Conservation (phyloP, 1,140 invertebrate species). For the Rhizoglyphus robini region DNA sequence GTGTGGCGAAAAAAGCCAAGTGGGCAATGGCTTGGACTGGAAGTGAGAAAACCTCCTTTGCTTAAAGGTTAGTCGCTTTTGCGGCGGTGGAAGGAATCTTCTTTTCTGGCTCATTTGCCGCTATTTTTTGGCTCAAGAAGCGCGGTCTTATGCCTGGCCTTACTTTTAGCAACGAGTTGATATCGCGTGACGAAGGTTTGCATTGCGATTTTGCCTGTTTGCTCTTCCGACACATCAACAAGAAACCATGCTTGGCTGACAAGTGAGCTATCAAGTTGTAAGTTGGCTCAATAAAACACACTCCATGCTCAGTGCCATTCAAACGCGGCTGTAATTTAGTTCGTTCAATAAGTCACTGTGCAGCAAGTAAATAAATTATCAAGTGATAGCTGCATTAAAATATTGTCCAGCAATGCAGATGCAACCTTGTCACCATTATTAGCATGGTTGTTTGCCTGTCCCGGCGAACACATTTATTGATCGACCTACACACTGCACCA, state of each 20-base stretch:
- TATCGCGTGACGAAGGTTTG: constrained; percentile 94
- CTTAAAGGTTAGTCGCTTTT: constrained; percentile 89
- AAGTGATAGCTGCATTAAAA: too few relatives aligned
- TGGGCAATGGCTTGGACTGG: constrained; percentile 86
- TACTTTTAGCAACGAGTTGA: constrained; percentile 97
- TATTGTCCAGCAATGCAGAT: too few relatives aligned
- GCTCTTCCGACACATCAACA: constrained; percentile 83
- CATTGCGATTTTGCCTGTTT: constrained; percentile 98
- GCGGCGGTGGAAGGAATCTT: constrained; percentile 98
- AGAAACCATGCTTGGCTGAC: constrained; percentile 79
- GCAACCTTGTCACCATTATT: too few relatives aligned
- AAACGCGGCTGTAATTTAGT: too few relatives aligned
- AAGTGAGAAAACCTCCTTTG: constrained; percentile 60
- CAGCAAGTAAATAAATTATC: too few relatives aligned
- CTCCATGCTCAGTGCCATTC: too few relatives aligned
- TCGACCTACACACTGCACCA: too few relatives aligned
- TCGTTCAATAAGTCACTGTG: too few relatives aligned
- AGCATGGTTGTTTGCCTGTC: too few relatives aligned
- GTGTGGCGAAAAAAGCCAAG: constrained; percentile 91
- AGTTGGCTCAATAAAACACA: too few relatives aligned
- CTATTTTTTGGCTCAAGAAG: constrained; percentile 99
- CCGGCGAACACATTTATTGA: too few relatives aligned
- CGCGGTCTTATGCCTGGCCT: constrained; percentile 94
- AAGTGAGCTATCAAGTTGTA: too few relatives aligned
- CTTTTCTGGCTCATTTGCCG: constrained; percentile 95